Percentiles rank a stretch among this genome's conserved stretches.
These are phyloP conservation scores for Ostrea edulis DNA, from an alignment of 1,140 invertebrate species.

Conservation along the genomic window DNA sequence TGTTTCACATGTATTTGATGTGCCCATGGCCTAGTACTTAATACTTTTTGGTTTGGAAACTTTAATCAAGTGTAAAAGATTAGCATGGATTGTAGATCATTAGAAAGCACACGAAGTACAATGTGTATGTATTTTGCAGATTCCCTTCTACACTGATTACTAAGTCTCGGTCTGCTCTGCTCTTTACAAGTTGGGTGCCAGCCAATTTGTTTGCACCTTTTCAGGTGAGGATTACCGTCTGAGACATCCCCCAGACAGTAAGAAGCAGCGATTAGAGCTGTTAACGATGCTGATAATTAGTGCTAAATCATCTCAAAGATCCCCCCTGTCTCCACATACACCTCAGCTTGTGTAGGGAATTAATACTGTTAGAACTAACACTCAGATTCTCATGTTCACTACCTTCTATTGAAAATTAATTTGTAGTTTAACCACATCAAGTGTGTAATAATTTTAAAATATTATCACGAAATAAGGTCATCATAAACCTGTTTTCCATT, in stretches of 20 bases:
- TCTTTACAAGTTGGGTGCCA: background rate
- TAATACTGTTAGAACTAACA: background rate
- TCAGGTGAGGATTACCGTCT: conserved; percentile 24
- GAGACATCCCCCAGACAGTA: background rate
- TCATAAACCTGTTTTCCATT: background rate
- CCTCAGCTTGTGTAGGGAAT: conserved; percentile 11
- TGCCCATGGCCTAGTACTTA: background rate
- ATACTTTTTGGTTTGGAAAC: too few relatives aligned
- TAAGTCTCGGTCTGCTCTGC: background rate
- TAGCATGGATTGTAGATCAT: conserved; percentile 5
- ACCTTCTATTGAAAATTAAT: background rate
- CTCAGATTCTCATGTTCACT: background rate
- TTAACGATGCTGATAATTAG: conserved; percentile 30
- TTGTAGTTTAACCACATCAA: background rate
- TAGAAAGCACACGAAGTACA: background rate
- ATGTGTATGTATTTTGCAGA: background rate
- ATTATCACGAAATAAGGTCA: background rate
- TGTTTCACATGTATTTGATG: background rate
- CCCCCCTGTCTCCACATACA: conserved; percentile 4
- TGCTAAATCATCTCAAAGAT: background rate
- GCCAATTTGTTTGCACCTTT: conserved; percentile 34
- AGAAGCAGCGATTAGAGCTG: background rate
- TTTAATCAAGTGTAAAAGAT: background rate
- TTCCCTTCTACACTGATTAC: background rate
- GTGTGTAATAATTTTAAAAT: background rate